Evolutionary conservation across 2,797 vertebrate genomes (phyloP).

Genomic region (Cuculus canorus): DNA sequence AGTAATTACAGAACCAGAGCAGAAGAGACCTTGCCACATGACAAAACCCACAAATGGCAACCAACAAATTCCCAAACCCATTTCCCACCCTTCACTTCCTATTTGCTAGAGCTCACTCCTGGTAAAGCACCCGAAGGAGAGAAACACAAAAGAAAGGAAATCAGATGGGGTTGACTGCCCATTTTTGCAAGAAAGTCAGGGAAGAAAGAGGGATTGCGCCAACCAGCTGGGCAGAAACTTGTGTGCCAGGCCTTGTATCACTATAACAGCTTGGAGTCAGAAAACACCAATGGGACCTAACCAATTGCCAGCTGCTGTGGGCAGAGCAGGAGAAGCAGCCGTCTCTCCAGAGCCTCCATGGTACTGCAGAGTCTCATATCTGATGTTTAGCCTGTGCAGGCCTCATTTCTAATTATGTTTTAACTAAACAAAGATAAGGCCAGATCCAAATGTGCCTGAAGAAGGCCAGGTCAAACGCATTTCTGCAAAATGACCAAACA

Average conservation of each 20-base stretch:
- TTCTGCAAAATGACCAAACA: conserved; percentile 34
- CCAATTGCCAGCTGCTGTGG: background rate
- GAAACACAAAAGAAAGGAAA: background rate
- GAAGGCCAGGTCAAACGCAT: background rate
- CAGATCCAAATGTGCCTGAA: background rate
- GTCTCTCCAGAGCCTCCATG: background rate
- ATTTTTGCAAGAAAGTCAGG: background rate
- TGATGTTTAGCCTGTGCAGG: background rate
- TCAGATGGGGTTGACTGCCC: background rate
- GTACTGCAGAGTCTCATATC: background rate
- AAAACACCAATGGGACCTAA: background rate
- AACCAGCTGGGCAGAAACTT: background rate
- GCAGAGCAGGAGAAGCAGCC: background rate
- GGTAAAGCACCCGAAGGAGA: background rate
- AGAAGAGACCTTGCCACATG: background rate
- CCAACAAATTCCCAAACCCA: background rate
- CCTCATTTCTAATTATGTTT: background rate
- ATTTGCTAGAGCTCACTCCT: background rate
- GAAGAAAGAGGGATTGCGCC: background rate
- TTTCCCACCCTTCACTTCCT: background rate
- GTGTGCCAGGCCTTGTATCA: background rate
- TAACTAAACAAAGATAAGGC: background rate
- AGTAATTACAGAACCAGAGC: background rate
- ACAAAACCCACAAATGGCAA: background rate
- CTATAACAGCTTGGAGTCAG: background rate